Percentiles rank a stretch among this genome's conserved stretches.
Conservation (phyloP, 2,888 invertebrate genomes). For the Euplexia lucipara region DNA sequence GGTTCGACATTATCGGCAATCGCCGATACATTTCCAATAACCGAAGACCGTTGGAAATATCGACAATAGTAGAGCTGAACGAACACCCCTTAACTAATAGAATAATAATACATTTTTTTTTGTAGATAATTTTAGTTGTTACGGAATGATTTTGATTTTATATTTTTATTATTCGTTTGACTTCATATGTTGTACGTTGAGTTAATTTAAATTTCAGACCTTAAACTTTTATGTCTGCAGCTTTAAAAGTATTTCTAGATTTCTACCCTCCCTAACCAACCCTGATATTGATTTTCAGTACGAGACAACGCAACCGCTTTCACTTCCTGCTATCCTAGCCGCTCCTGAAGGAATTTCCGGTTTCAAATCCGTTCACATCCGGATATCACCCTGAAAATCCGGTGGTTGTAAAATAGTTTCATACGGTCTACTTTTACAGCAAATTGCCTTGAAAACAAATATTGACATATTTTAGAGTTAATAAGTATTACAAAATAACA, state of each 20-base stretch:
- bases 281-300: slow-evolving; percentile 72
- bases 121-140: not conserved
- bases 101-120: not conserved
- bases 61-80: slow-evolving; percentile 65
- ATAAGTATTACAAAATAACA: no score
- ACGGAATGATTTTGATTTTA: not conserved
- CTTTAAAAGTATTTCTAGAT: slow-evolving; percentile 13
- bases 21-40: slow-evolving; percentile 88
- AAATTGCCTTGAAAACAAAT: no score
- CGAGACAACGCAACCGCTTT: slow-evolving; percentile 40
- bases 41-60: slow-evolving; percentile 61
- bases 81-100: slow-evolving; percentile 32
- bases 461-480: no score
- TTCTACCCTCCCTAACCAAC: slow-evolving; percentile 3
- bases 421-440: no score
- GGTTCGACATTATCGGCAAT: slow-evolving; percentile 90
- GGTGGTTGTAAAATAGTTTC: no score
- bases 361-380: slow-evolving; percentile 61
- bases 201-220: not conserved
- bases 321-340: slow-evolving; percentile 75
- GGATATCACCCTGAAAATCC: slow-evolving; percentile 41
- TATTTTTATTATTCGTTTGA: not conserved
- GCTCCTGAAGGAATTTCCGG: slow-evolving; percentile 77
- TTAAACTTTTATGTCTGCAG: not conserved
- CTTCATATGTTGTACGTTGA: not conserved